phyloP scores from a whole-genome alignment of 2,113 vertebrate species.

The Microtus pennsylvanicus region DNA sequence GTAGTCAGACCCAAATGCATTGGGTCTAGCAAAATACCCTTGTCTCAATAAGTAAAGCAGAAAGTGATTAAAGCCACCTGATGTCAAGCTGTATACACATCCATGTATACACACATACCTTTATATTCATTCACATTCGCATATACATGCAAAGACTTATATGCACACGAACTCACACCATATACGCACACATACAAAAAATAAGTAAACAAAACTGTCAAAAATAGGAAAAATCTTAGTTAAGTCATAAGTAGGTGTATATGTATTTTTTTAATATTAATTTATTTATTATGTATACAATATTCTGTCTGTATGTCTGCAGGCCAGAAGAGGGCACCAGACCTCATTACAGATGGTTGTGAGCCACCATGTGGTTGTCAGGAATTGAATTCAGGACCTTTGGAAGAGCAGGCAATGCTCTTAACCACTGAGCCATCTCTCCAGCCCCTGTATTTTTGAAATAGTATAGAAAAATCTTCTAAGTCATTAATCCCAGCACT shows the following conservation, averaged over 20 bases:
- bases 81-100: background rate
- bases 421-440: too few relatives aligned
- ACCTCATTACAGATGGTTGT: too few relatives aligned
- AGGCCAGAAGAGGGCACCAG: too few relatives aligned
- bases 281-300: too few relatives aligned
- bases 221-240: background rate
- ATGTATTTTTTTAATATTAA: background rate
- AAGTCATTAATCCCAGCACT: background rate
- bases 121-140: background rate
- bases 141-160: background rate
- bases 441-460: background rate
- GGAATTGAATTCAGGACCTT: too few relatives aligned
- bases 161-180: background rate
- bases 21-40: background rate
- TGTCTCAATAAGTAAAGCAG: background rate
- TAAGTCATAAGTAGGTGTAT: background rate
- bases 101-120: background rate
- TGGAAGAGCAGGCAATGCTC: too few relatives aligned
- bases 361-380: too few relatives aligned
- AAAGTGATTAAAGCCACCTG: background rate
- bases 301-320: too few relatives aligned
- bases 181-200: background rate
- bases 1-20: background rate
- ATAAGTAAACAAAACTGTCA: background rate
- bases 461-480: background rate